Conservation (phyloP, 1,140 invertebrate genomes). For the Pseudomyrmex pallidus region DNA sequence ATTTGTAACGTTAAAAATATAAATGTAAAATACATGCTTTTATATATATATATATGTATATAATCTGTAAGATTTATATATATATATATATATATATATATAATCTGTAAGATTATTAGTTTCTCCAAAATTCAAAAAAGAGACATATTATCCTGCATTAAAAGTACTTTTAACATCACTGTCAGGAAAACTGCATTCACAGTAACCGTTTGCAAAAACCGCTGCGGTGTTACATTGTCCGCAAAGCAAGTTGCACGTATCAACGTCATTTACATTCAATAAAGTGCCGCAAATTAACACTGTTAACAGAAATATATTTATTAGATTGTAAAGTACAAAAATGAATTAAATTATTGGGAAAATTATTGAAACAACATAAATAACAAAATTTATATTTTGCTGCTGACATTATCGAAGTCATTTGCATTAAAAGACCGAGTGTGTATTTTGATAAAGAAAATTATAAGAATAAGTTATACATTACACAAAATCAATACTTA, state of each 20-base stretch:
- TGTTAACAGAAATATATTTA: not conserved
- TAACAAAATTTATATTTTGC: not conserved
- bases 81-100: not conserved
- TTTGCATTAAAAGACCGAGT: too few species aligned
- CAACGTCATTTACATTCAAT: conserved; percentile 41
- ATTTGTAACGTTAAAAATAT: conserved; percentile 1
- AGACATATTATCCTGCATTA: not conserved
- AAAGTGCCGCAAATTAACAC: conserved; percentile 45
- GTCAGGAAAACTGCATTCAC: conserved; percentile 63
- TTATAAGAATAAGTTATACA: not conserved
- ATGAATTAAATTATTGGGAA: too few species aligned
- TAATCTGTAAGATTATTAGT: not conserved
- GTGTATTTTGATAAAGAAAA: not conserved
- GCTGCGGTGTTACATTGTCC: conserved; percentile 47
- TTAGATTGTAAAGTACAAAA: not conserved
- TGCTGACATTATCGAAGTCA: not conserved
- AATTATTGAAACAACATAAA: too few species aligned
- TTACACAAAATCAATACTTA: not conserved
- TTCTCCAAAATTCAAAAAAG: not conserved
- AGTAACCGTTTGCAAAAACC: conserved; percentile 50
- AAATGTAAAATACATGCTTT: not conserved
- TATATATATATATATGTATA: not conserved
- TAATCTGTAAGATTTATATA: too few species aligned
- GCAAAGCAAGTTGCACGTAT: conserved; percentile 64
- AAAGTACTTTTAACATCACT: conserved; percentile 61